These are phyloP conservation scores for Melanocharis versteri DNA, from an alignment of 2,113 vertebrate species.

Conservation along the genomic window DNA sequence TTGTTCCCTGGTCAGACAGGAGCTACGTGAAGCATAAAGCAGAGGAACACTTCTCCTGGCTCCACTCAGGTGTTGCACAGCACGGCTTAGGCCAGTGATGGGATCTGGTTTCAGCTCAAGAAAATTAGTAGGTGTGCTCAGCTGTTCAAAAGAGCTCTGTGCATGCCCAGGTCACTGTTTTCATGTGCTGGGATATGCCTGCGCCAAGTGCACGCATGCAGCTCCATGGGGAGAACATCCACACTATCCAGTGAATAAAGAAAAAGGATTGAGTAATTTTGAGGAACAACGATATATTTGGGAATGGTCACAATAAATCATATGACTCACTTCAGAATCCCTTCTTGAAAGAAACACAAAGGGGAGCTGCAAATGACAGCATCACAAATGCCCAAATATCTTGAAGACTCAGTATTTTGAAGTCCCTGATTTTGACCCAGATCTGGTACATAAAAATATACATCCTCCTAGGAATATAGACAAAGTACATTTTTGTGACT, in stretches of 20 bases:
- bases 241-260: neutral
- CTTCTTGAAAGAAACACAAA: conserved; percentile 54
- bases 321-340: neutral
- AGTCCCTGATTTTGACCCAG: neutral
- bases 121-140: neutral
- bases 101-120: neutral
- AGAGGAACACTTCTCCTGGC: neutral
- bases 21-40: neutral
- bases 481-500: neutral
- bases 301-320: neutral
- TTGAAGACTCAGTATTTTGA: neutral
- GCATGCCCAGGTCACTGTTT: neutral
- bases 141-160: neutral
- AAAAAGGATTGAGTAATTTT: neutral
- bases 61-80: neutral
- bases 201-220: accelerated
- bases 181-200: neutral
- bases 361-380: neutral
- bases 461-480: neutral
- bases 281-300: neutral
- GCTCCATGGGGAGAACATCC: neutral
- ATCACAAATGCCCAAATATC: neutral
- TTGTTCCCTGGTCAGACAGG: neutral
- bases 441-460: neutral
- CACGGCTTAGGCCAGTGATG: accelerated